phyloP scores from a whole-genome alignment of 2,797 vertebrate genomes.

The Brotula barbata region DNA sequence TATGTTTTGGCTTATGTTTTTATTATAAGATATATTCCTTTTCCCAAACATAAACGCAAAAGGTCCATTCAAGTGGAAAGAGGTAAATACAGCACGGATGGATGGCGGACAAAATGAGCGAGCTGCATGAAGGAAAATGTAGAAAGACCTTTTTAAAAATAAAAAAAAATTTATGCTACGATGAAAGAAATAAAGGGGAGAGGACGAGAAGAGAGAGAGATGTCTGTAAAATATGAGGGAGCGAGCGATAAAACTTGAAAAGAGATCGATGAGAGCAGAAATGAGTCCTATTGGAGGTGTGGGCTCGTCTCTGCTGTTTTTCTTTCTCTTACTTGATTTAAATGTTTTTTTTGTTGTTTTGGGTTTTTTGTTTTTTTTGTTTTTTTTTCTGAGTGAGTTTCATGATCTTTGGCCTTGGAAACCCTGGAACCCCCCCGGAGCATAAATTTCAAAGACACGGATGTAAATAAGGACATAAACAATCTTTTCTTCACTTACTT shows the following conservation, averaged over 20 bases:
- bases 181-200: conserved; percentile 19
- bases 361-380: too few relatives aligned
- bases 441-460: conserved; percentile 48
- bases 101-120: conserved; percentile 19
- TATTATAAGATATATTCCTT: conserved; percentile 41
- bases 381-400: conserved; percentile 64
- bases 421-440: conserved; percentile 4
- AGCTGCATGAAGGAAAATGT: conserved; percentile 23
- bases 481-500: conserved; percentile 3
- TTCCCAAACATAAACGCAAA: conserved; percentile 26
- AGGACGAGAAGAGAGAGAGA: neutral
- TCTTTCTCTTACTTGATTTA: conserved; percentile 42
- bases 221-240: conserved; percentile 3
- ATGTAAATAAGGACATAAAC: conserved; percentile 42
- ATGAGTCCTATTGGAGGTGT: neutral
- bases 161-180: too few relatives aligned
- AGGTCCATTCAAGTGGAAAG: conserved; percentile 36
- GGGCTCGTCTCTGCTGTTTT: conserved; percentile 40
- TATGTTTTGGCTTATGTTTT: conserved; percentile 40
- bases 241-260: neutral
- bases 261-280: conserved; percentile 11
- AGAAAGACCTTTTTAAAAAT: conserved; percentile 10
- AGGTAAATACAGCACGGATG: conserved; percentile 20
- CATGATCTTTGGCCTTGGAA: conserved; percentile 48
- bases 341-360: conserved; percentile 65